Evolutionary conservation across 2,113 vertebrate species (phyloP).

Genomic region (Recurvirostra avosetta): DNA sequence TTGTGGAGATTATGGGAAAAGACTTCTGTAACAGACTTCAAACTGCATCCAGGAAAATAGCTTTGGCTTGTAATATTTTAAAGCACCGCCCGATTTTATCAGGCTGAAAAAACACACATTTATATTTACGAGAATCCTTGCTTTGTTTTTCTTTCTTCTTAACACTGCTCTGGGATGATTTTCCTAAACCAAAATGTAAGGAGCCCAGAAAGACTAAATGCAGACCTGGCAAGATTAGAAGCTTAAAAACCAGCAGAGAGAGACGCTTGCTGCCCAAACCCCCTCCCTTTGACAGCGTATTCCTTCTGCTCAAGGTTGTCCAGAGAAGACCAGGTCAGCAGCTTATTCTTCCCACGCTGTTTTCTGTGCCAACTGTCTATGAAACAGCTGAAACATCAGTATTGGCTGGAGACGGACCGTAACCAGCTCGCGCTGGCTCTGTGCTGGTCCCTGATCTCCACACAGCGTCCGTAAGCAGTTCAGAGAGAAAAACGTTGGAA

Average conservation of each 20-base stretch:
- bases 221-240: not conserved
- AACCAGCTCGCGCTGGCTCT: not conserved
- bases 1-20: not conserved
- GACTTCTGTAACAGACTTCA: not conserved
- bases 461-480: not conserved
- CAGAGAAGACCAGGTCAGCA: not conserved
- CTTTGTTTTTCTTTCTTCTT: not conserved
- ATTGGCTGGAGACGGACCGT: not conserved
- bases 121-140: not conserved
- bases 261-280: not conserved
- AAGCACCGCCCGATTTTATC: rapidly evolving
- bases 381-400: not conserved
- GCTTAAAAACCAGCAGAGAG: not conserved
- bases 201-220: not conserved
- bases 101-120: not conserved
- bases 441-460: not conserved
- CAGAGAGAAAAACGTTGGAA: not conserved
- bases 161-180: not conserved
- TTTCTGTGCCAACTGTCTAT: not conserved
- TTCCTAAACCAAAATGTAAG: not conserved
- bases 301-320: not conserved
- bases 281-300: no score
- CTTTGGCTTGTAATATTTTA: not conserved
- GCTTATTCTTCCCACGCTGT: rapidly evolving
- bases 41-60: not conserved